A percentile compares a stretch with the other conserved stretches of the same genome.
phyloP scores from a whole-genome alignment of 1,140 invertebrate genomes.

The Drosophila murphyi region DNA sequence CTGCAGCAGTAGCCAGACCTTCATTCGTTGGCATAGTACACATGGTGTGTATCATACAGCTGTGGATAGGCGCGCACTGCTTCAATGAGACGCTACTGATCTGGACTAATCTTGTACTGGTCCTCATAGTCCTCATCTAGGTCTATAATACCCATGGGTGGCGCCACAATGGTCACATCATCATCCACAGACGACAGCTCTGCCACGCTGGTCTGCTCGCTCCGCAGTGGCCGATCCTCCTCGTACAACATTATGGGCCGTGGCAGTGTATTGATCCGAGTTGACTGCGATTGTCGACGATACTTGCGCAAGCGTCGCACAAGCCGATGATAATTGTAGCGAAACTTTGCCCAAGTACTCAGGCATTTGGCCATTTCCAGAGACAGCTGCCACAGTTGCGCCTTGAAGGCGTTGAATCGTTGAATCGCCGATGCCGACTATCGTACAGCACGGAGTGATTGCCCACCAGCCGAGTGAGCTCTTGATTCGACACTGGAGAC shows the following conservation, averaged over 20 bases:
- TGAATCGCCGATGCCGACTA: constrained; percentile 26
- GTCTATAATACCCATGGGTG: constrained; percentile 46
- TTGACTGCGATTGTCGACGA: background rate
- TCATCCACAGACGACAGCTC: background rate
- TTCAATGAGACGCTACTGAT: constrained; percentile 33
- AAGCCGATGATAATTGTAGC: constrained; percentile 60
- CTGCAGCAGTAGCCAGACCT: constrained; percentile 62
- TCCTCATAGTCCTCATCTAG: constrained; percentile 42
- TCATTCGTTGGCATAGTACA: constrained; percentile 57
- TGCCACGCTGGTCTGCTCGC: too few relatives aligned
- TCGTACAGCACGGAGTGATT: constrained; percentile 41
- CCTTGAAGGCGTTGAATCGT: constrained; percentile 29
- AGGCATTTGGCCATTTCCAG: constrained; percentile 39
- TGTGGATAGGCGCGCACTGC: constrained; percentile 61
- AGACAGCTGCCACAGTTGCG: constrained; percentile 44
- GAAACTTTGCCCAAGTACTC: constrained; percentile 58
- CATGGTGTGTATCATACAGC: constrained; percentile 49
- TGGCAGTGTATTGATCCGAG: background rate
- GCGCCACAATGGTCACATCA: constrained; percentile 30
- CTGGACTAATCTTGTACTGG: background rate
- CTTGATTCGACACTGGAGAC: background rate
- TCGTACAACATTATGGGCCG: constrained; percentile 61
- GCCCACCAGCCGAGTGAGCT: constrained; percentile 39
- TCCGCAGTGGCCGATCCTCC: constrained; percentile 36
- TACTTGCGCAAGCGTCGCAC: constrained; percentile 51